Evolutionary conservation across 2,113 vertebrate species (phyloP).

Genomic region (Clarias magur): DNA sequence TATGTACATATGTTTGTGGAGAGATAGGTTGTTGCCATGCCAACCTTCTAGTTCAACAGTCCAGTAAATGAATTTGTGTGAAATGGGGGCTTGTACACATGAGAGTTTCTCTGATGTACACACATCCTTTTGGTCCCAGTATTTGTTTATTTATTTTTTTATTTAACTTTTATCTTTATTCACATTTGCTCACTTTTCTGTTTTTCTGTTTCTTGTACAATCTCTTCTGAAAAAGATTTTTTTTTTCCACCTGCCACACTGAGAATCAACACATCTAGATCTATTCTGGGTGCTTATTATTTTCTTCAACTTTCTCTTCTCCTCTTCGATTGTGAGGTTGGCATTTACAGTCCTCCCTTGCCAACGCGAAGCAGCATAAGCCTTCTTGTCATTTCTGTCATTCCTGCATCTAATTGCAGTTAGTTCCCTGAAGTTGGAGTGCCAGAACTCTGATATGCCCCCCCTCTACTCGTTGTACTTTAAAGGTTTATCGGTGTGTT

Average conservation of each 20-base stretch:
- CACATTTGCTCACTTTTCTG: neutral
- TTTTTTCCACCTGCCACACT: neutral
- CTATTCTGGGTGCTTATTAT: neutral
- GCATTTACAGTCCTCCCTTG: constrained; percentile 26
- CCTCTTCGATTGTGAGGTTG: constrained; percentile 12
- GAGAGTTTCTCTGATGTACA: constrained; percentile 18
- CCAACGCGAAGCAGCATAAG: neutral
- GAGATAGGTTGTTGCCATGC: constrained; percentile 49
- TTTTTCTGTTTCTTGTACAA: neutral
- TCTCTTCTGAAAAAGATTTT: neutral
- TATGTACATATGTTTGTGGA: constrained; percentile 24
- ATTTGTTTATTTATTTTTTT: neutral
- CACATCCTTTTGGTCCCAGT: neutral
- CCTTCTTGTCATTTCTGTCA: constrained; percentile 7
- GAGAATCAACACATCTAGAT: constrained; percentile 2
- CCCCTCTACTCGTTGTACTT: constrained; percentile 30
- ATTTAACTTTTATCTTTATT: neutral
- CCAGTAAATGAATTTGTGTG: constrained; percentile 27
- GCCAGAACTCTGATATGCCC: constrained; percentile 40
- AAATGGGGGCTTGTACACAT: constrained; percentile 17
- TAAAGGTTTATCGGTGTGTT: constrained; percentile 60
- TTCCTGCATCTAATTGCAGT: constrained; percentile 16
- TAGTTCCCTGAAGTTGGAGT: constrained; percentile 19
- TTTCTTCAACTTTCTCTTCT: neutral
- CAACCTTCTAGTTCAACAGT: constrained; percentile 43